Evolutionary conservation across 2,888 invertebrate species (phyloP), one percentile per base, ranked within the genome.

Genomic region (Caenorhabditis sp.): DNA sequence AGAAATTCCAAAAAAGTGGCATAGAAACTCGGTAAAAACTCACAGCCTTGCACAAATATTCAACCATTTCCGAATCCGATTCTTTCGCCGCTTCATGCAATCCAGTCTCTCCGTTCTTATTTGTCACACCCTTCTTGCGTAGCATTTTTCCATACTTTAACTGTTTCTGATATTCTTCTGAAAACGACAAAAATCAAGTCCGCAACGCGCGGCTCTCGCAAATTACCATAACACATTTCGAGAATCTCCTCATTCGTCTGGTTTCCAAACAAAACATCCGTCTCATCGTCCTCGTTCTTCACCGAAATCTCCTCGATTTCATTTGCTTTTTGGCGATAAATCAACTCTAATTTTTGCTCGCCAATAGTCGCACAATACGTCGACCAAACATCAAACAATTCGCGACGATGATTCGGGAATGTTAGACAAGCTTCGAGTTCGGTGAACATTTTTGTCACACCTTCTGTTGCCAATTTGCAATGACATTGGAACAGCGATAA

Each of bases 101-200:
- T 12, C 53, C 19, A 21, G 83, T 82, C 51, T 83, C 83, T 1
- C 83, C 83, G 14, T 79, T 63, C 17, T 66, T 69, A 62, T 82
- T 81, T 14, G 1, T 10, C 23, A 8, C 1, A 21, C 63, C 66
- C 50, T 64, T 10, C 14, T 66, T 66, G 43, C 43, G 26, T 3
- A 74, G 19, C 51, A 66, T 31, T 26, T 62, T 58, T 21, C 66
- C 66, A 12, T 55, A 55, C 57, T 6, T 19, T 19, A 26, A 36
- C 14, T 8, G 2, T 54, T 53, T 19, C 50, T 73, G 64, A 73
- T 61, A 27, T 64, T 61, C 17, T 36, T 69, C 69, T 62, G 12
- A 27, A 61, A n/a, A n/a, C n/a, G n/a, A n/a, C n/a, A n/a, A n/a
- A n/a, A n/a, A n/a, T n/a, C n/a, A n/a, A n/a, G n/a, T n/a, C n/a